phyloP scores from a whole-genome alignment of 2,113 vertebrate genomes.

The Prolemur simus region DNA sequence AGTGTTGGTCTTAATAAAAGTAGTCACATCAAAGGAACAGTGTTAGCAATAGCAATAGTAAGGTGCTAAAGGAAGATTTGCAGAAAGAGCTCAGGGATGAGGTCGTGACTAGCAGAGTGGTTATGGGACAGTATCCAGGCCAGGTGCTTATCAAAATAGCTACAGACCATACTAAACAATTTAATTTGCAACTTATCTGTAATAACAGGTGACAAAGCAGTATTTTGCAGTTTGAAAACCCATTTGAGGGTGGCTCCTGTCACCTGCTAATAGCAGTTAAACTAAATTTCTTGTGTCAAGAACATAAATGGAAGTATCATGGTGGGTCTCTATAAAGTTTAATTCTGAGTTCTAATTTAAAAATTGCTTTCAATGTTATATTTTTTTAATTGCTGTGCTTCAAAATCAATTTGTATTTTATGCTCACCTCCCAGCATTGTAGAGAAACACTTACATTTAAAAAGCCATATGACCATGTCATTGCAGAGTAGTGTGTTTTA shows the following conservation, averaged over 20 bases:
- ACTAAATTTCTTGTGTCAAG: conserved; percentile 80
- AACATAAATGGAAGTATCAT: conserved; percentile 79
- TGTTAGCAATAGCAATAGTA: conserved; percentile 93
- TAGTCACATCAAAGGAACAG: conserved; percentile 92
- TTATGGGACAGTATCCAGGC: conserved; percentile 91
- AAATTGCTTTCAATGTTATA: conserved; percentile 80
- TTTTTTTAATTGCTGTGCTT: conserved; percentile 81
- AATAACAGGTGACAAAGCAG: conserved; percentile 85
- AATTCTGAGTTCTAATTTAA: conserved; percentile 75
- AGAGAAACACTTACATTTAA: conserved; percentile 80
- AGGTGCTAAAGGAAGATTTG: conserved; percentile 89
- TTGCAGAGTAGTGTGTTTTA: conserved; percentile 88
- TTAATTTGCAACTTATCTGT: conserved; percentile 80
- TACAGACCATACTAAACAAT: conserved; percentile 93
- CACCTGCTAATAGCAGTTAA: conserved; percentile 81
- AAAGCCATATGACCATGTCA: conserved; percentile 83
- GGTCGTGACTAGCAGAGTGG: conserved; percentile 89
- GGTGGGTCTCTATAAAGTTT: conserved; percentile 76
- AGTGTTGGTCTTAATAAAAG: conserved; percentile 92
- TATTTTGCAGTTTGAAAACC: conserved; percentile 84
- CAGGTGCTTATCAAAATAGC: conserved; percentile 92
- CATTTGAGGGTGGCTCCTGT: conserved; percentile 79
- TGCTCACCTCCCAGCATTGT: conserved; percentile 74
- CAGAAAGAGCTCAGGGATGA: conserved; percentile 86
- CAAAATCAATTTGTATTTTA: conserved; percentile 78